Conservation (phyloP, 2,797 vertebrate species). For the Megalops cyprinoides region DNA sequence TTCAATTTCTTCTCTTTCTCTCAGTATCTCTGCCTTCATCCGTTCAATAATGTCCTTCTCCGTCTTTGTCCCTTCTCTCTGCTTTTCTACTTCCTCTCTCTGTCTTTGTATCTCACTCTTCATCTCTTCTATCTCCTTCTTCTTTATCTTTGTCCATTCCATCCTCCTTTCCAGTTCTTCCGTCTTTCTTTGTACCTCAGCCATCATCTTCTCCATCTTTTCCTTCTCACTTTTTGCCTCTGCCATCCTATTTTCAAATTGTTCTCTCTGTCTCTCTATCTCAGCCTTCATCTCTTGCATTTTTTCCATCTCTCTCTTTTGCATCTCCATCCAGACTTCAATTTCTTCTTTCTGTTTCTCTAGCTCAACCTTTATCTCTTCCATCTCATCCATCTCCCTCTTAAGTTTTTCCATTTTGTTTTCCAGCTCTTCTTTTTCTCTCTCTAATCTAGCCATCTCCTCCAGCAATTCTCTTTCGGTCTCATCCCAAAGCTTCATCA, state of each 20-base stretch:
- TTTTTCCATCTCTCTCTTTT: slow-evolving; percentile 17
- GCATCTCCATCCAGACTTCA: slow-evolving; percentile 16
- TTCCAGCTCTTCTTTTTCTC: slow-evolving; percentile 28
- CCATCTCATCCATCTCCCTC: background rate
- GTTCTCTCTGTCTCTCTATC: slow-evolving; percentile 33
- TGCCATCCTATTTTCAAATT: slow-evolving; percentile 52
- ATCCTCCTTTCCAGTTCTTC: slow-evolving; percentile 27
- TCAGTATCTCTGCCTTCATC: slow-evolving; percentile 18
- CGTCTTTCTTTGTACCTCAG: slow-evolving; percentile 21
- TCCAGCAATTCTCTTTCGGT: slow-evolving; percentile 44
- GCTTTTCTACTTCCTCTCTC: slow-evolving; percentile 25
- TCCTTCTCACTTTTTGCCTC: slow-evolving; percentile 53
- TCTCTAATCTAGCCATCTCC: slow-evolving; percentile 29
- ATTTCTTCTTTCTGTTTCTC: slow-evolving; percentile 28
- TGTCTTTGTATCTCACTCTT: slow-evolving; percentile 21
- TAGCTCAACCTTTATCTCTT: slow-evolving; percentile 27
- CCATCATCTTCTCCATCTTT: slow-evolving; percentile 37
- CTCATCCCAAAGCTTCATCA: slow-evolving; percentile 51
- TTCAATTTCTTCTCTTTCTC: slow-evolving; percentile 26
- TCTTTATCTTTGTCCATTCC: slow-evolving; percentile 23
- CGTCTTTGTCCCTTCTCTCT: slow-evolving; percentile 18
- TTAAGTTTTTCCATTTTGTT: slow-evolving; percentile 17
- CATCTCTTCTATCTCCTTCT: slow-evolving; percentile 11
- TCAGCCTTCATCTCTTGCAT: slow-evolving; percentile 20
- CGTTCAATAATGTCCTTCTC: slow-evolving; percentile 11